Base-by-base conservation (phyloP, 2,113 vertebrate genomes). In the Herpailurus yagouaroundi region DNA sequence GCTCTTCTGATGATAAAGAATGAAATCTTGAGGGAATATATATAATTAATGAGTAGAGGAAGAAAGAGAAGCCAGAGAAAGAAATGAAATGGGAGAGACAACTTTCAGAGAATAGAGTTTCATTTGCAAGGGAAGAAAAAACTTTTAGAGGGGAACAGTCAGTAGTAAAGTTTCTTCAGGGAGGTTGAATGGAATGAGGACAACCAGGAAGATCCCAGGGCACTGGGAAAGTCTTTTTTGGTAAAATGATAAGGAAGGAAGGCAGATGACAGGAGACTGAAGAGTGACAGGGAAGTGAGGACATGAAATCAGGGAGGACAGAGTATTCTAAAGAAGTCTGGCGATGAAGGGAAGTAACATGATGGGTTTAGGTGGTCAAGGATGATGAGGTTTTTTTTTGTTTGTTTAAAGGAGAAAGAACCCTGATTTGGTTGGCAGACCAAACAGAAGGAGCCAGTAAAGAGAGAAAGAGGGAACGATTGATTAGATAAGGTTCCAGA, bases 401-500 rank as follows among this genome's bases (percentile, higher is more conserved):
- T 36, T 31, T 84, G 38, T 52, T 92, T 66, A 68, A 74, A 82
- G 36, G 66, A 23, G 1, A 84, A 15, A 92, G 45, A 80, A 92
- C 31, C 15, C n/a, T 81, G 23, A 94, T 80, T 90, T 84, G 36
- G 38, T 88, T 50, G 82, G 60, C 29, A 96, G 96, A 95, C 88
- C 85, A 95, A 92, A 94, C 66, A 94, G 83, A 71, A 89, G 79
- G 87, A 92, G 93, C 25, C 91, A 86, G 57, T 11, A 52, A 52
- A 48, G 68, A 92, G 33, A 92, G n/a, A 74, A 84, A 77, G 60
- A 92, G 73, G 41, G 63, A 64, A 74, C 23, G 16, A 80, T 3
- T 94, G 91, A 96, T 92, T 82, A 97, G 91, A 94, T 95, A 92
- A 89, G 15, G 38, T 77, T 76, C 63, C 69, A 50, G 71, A 36